These are phyloP conservation scores for Xiphophorus couchianus DNA, from an alignment of 2,113 vertebrate genomes.

Conservation along the genomic window DNA sequence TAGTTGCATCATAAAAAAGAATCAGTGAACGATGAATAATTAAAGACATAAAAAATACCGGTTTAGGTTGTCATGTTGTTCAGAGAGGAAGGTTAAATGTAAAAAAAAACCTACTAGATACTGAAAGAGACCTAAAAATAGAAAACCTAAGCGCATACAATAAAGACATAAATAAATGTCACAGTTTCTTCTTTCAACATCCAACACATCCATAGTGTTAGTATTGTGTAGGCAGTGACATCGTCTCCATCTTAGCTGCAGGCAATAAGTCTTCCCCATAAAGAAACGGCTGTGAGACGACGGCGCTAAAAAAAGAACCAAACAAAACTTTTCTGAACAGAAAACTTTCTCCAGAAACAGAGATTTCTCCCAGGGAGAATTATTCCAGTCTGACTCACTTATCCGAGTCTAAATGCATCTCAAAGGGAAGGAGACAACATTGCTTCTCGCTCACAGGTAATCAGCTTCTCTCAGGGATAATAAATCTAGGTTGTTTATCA, in stretches of 20 bases:
- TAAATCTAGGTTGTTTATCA: slow-evolving; percentile 66
- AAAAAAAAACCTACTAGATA: not conserved
- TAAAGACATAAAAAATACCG: not conserved
- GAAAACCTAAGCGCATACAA: not conserved
- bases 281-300: slow-evolving; percentile 24
- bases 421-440: slow-evolving; percentile 37
- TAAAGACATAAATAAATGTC: slow-evolving; percentile 1
- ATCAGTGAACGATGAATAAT: not conserved
- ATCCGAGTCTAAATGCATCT: slow-evolving; percentile 45
- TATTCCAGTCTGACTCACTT: slow-evolving; percentile 42
- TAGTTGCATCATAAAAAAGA: not conserved
- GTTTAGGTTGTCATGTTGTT: not conserved
- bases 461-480: slow-evolving; percentile 51
- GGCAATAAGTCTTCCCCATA: slow-evolving; percentile 12
- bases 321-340: slow-evolving; percentile 28
- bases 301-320: slow-evolving; percentile 15
- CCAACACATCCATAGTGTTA: not conserved
- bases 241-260: slow-evolving; percentile 27
- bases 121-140: not conserved
- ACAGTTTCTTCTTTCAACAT: slow-evolving; percentile 2
- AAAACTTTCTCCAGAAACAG: slow-evolving; percentile 2
- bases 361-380: slow-evolving; percentile 10
- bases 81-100: not conserved
- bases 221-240: slow-evolving; percentile 10
- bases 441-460: slow-evolving; percentile 34